Conservation (phyloP, 2,888 invertebrate genomes). For the Leucophora obtusa region DNA sequence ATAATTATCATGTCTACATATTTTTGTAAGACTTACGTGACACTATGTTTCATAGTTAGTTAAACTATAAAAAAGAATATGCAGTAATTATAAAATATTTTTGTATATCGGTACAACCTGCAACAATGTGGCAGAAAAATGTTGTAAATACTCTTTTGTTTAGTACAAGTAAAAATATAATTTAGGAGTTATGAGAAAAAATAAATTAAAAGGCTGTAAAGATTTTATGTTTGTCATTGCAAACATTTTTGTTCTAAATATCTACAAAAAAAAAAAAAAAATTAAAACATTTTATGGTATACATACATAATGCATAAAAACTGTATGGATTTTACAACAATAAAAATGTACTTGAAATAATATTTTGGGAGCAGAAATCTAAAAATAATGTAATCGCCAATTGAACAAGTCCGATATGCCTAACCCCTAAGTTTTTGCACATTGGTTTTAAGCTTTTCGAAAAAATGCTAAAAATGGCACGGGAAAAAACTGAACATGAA, state of each 20-base stretch:
- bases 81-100: conserved; percentile 51
- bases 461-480: no score
- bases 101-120: background rate
- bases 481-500: no score
- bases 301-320: no score
- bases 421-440: no score
- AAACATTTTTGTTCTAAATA: conserved; percentile 2
- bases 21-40: conserved; percentile 51
- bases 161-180: conserved; percentile 4
- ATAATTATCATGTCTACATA: conserved; percentile 56
- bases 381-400: no score
- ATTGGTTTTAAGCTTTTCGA: no score
- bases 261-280: background rate
- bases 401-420: no score
- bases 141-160: background rate
- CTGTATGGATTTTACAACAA: no score
- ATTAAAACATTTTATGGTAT: no score
- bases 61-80: conserved; percentile 12
- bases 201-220: conserved; percentile 45
- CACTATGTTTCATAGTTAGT: conserved; percentile 28
- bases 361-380: no score
- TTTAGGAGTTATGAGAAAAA: conserved; percentile 25
- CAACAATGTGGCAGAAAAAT: conserved; percentile 28
- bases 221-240: conserved; percentile 17
- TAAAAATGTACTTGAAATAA: no score